Conservation (phyloP, 2,888 invertebrate genomes). For the Arctia plantaginis region DNA sequence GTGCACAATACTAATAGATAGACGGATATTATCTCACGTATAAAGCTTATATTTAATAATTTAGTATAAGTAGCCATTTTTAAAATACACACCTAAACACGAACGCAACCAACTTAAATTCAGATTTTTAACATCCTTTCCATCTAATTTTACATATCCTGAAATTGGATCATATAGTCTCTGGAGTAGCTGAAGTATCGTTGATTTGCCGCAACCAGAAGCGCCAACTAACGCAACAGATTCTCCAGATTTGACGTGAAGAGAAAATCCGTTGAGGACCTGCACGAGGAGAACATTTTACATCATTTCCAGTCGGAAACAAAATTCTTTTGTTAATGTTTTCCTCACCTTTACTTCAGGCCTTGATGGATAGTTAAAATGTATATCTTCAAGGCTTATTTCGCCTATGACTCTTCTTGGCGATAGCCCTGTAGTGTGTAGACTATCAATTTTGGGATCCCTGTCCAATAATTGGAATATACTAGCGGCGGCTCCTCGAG, state of each 20-base stretch:
- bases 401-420: conserved; percentile 88
- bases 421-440: conserved; percentile 86
- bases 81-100: conserved; percentile 86
- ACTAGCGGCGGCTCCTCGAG: conserved; percentile 90
- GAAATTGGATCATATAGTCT: conserved; percentile 89
- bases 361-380: conserved; percentile 93
- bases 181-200: conserved; percentile 91
- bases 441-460: conserved; percentile 89
- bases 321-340: conserved; percentile 3
- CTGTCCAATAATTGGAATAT: conserved; percentile 91
- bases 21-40: not conserved
- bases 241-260: conserved; percentile 89
- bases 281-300: conserved; percentile 53
- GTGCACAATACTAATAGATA: not conserved
- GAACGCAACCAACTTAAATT: conserved; percentile 92
- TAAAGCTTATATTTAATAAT: not conserved
- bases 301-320: not conserved
- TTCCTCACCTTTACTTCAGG: conserved; percentile 88
- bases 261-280: conserved; percentile 89
- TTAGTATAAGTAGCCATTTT: not conserved
- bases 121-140: conserved; percentile 88
- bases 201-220: conserved; percentile 94
- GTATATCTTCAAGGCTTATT: conserved; percentile 89
- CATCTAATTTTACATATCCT: conserved; percentile 88
- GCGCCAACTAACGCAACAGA: conserved; percentile 91